phyloP scores from a whole-genome alignment of 2,113 vertebrate genomes.

The Myotis davidii region DNA sequence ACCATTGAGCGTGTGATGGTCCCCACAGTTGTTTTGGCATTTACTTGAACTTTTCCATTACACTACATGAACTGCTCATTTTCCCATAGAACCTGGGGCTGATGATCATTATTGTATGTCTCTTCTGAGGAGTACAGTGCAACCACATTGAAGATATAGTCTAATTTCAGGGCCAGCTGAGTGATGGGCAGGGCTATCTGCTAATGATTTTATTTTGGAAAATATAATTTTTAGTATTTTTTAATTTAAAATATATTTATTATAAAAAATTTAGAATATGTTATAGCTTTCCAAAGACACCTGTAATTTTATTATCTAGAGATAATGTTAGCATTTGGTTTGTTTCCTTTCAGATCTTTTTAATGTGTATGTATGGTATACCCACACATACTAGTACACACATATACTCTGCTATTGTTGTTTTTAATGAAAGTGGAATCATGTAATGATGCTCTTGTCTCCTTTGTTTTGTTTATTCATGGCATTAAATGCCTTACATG shows the following conservation, averaged over 20 bases:
- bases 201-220: not conserved
- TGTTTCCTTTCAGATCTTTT: not conserved
- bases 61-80: not conserved
- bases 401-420: not conserved
- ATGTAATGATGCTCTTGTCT: not conserved
- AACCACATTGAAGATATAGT: not conserved
- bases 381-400: not conserved
- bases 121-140: not conserved
- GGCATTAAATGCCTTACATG: not conserved
- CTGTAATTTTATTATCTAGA: not conserved
- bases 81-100: not conserved
- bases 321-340: not conserved
- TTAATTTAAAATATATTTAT: constrained; percentile 18
- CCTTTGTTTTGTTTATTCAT: not conserved
- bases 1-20: not conserved
- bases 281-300: not conserved
- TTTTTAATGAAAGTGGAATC: not conserved
- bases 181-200: not conserved
- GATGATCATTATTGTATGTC: not conserved
- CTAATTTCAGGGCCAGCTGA: not conserved
- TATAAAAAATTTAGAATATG: not conserved
- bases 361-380: not conserved
- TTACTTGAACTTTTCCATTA: constrained; percentile 48
- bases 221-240: constrained; percentile 6
- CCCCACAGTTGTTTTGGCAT: constrained; percentile 58